Base-by-base conservation (phyloP, 2,888 invertebrate genomes). In the Dynastes tityus region DNA sequence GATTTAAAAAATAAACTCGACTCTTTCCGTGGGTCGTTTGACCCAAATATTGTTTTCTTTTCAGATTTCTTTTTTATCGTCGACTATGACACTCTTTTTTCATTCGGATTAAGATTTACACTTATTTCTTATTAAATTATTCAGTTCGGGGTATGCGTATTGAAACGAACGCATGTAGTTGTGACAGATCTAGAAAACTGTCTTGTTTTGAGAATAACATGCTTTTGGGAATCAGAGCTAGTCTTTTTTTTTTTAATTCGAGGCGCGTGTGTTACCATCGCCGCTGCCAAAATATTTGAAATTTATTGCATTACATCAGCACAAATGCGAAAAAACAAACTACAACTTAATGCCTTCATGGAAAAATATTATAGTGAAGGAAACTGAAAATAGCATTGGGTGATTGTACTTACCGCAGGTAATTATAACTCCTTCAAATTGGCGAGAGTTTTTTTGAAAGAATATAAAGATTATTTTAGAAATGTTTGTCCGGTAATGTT, bases 241-340 rank as follows among this genome's bases (percentile, higher is more conserved):
- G 16, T 58, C 16, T 13, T 49, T 32, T 61, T 73, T 45, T 73
- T 40, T 73, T 45, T 61, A 61, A 73, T 61, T 73, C 61, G 45
- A 29, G 22, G 61, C 61, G 73, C 73, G 73, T 73, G 73, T 45
- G 40, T 58, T 73, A 58, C 9, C 29, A 49, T 40, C 61, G 40
- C 22, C 8, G 40, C 61, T 73, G 73, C 73, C 73, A 73, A 73
- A 68, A 73, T 73, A 73, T 73, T 73, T 27, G 61, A 73, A 73
- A 61, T 61, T 73, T 73, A 73, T 73, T 68, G 49, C 68, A 51
- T 51, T 68, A 68, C 51, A 51, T 68, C 68, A 68, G 51, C 51
- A 68, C 37, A 51, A 73, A 61, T 11, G 61, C 45, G 61, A 68
- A 71, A 71, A 53, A 73, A 45, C 71, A 32, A 45, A 61, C 40